Conservation (phyloP, 1,140 invertebrate genomes). For the Caligus rogercresseyi region DNA sequence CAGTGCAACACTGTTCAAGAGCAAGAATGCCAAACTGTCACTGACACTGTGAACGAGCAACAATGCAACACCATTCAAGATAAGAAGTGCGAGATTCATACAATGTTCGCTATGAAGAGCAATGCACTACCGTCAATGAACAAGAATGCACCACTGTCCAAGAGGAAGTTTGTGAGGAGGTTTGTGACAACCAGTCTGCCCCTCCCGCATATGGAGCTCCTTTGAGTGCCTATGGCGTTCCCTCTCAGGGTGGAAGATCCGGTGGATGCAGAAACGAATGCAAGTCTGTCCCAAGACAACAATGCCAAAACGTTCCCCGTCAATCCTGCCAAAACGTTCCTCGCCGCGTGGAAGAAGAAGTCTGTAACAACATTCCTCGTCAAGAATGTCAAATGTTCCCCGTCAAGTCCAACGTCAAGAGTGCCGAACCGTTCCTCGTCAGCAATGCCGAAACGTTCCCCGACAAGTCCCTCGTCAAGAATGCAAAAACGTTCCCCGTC, state of each 20-base stretch:
- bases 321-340: constrained; percentile 16
- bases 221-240: background rate
- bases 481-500: constrained; percentile 13
- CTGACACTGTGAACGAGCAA: constrained; percentile 14
- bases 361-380: constrained; percentile 6
- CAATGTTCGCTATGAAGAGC: background rate
- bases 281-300: constrained; percentile 2
- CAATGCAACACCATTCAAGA: constrained; percentile 11
- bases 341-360: background rate
- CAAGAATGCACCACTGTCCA: constrained; percentile 13
- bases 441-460: constrained; percentile 6
- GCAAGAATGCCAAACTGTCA: constrained; percentile 12
- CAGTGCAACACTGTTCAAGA: constrained; percentile 15
- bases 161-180: background rate
- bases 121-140: constrained; percentile 19
- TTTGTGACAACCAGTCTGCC: background rate
- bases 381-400: constrained; percentile 14
- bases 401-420: constrained; percentile 4
- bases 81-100: constrained; percentile 2
- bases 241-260: background rate
- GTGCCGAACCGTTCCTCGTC: constrained; percentile 9
- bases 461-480: constrained; percentile 14
- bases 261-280: constrained; percentile 7
- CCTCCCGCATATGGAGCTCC: background rate
- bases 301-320: constrained; percentile 10